Evolutionary conservation across 2,797 vertebrate species (phyloP).

Genomic region (Paguma larvata): DNA sequence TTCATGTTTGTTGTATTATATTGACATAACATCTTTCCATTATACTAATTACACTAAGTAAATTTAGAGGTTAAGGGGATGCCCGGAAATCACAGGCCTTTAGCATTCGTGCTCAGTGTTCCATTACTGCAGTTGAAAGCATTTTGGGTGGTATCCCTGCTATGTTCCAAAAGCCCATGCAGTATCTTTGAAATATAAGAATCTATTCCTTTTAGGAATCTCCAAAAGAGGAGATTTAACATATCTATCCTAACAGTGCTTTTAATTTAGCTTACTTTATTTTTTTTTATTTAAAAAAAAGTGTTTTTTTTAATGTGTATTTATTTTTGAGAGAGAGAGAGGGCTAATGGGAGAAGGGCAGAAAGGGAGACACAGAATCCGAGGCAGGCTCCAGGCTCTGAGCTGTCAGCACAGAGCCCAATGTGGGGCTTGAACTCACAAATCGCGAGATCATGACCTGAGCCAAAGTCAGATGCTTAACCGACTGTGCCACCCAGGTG

Average conservation of each 20-base stretch:
- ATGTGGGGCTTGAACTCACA: no score
- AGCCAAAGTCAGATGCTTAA: no score
- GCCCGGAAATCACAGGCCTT: neutral
- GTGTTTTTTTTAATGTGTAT: no score
- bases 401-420: no score
- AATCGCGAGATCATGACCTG: no score
- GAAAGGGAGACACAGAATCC: no score
- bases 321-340: no score
- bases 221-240: neutral
- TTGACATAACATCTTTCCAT: neutral
- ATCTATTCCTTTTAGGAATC: neutral
- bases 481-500: no score
- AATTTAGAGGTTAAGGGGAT: neutral
- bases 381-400: no score
- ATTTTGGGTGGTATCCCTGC: neutral
- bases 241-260: neutral
- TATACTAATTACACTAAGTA: neutral
- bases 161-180: neutral
- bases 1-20: neutral
- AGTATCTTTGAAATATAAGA: slow-evolving; percentile 2
- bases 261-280: neutral
- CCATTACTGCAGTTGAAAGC: neutral
- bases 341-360: no score
- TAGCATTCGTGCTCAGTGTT: neutral
- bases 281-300: neutral